Evolutionary conservation across 2,888 invertebrate species (phyloP), one percentile per base, ranked within the genome.

Genomic region (Euproctis similis): DNA sequence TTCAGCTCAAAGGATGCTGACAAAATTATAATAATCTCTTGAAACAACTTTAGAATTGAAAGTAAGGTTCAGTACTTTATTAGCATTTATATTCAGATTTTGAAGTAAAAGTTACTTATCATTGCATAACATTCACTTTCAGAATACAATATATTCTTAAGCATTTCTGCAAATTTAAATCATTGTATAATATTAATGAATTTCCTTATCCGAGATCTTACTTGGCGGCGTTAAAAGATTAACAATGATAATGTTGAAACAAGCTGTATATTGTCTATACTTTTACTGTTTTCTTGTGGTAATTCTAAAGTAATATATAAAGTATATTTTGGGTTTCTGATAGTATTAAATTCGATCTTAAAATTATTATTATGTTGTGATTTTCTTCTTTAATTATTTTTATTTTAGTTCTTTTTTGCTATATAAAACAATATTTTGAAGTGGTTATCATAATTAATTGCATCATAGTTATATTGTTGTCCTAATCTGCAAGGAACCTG

Each of bases 81-180:
- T 81, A 70, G 67, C 76, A 77, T 81, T 80, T 77, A 76, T 74
- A 80, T 77, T 77, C 76, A 65, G 67, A 69, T 68, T 70, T 62
- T 44, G 62, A 66, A 67, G 65, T 68, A 65, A 61, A 71, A 78
- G 72, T 76, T 73, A 72, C 72, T 77, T 71, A 72, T 67, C 67
- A 53, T 58, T 62, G 58, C 64, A 68, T 62, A 61, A 58, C 60
- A 63, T 67, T 63, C 54, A 53, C 53, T 61, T 53, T 42, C n/a
- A n/a, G n/a, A n/a, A n/a, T n/a, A 37, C 49, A 35, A 42, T 33
- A 40, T 34, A 34, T 45, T 36, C 36, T 28, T 34, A 26, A 32
- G 43, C 40, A 46, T 32, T 26, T 39, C 32, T n/a, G n/a, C 24
- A 28, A 31, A 39, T 50, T 42, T 50, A 42, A 46, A 50, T 36